phyloP scores from a whole-genome alignment of 92 coral and sea anemone species.

The Epizoanthus stellaris region DNA sequence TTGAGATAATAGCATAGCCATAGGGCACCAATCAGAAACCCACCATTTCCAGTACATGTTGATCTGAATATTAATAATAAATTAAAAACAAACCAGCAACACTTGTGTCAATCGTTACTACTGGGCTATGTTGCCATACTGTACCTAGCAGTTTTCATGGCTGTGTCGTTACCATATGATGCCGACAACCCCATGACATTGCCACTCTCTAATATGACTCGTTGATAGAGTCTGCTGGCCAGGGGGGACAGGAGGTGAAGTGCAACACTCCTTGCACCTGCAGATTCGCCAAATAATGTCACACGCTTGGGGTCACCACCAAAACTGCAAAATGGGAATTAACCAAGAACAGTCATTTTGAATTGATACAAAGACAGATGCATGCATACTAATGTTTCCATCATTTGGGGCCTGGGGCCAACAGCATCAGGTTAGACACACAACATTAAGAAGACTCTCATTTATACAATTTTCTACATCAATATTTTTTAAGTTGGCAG shows the following conservation, averaged over 20 bases:
- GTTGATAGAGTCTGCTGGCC: constrained; percentile 49
- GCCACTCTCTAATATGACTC: constrained; percentile 67
- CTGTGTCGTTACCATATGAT: constrained; percentile 5
- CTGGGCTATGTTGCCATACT: background rate
- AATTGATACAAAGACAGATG: background rate
- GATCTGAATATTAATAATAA: too few species aligned
- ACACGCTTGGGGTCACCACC: constrained; percentile 38
- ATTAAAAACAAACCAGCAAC: too few species aligned
- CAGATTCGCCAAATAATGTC: constrained; percentile 35
- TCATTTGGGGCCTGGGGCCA: too few species aligned
- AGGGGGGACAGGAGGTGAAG: constrained; percentile 65
- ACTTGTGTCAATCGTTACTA: too few species aligned
- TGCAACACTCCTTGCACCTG: constrained; percentile 59
- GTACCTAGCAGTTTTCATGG: constrained; percentile 21
- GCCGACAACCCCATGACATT: constrained; percentile 37
- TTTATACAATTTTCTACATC: too few species aligned
- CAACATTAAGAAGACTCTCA: too few species aligned
- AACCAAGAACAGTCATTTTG: too few species aligned
- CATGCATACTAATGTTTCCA: background rate
- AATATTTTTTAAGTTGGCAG: too few species aligned
- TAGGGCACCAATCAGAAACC: too few species aligned
- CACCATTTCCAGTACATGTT: too few species aligned
- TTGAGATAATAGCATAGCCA: too few species aligned
- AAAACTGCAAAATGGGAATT: constrained; percentile 19
- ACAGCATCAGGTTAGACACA: too few species aligned